Percentiles rank a stretch among this genome's conserved stretches.
These are phyloP conservation scores for Pammene fasciana DNA, from an alignment of 2,888 invertebrate genomes.

Conservation along the genomic window DNA sequence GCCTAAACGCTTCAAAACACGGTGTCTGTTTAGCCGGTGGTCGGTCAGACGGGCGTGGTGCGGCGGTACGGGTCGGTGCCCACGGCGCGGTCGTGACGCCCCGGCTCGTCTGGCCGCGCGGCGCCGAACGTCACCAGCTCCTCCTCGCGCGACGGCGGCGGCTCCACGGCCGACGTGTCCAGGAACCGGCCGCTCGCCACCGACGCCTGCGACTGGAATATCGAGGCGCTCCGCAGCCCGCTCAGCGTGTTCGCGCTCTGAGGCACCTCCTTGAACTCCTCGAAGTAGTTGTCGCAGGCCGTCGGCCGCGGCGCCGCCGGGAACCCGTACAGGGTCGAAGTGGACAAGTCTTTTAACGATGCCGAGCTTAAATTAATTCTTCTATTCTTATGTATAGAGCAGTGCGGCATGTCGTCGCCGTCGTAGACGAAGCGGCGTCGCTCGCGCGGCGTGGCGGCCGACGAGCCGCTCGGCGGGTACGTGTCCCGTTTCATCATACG, in stretches of 20 bases:
- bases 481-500: slow-evolving; percentile 79
- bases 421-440: slow-evolving; percentile 86
- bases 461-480: slow-evolving; percentile 72
- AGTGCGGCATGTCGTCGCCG: slow-evolving; percentile 82
- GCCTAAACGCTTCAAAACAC: no score
- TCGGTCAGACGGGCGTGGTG: slow-evolving; percentile 83
- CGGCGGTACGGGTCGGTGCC: slow-evolving; percentile 82
- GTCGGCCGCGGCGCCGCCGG: slow-evolving; percentile 86
- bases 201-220: slow-evolving; percentile 81
- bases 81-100: slow-evolving; percentile 81
- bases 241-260: slow-evolving; percentile 80
- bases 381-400: slow-evolving; percentile 83
- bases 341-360: slow-evolving; percentile 83
- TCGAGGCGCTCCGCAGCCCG: slow-evolving; percentile 76
- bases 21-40: no score
- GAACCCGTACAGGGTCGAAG: slow-evolving; percentile 85
- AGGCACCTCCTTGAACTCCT: slow-evolving; percentile 80
- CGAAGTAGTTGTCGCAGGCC: slow-evolving; percentile 84
- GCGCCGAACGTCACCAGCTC: slow-evolving; percentile 89
- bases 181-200: slow-evolving; percentile 88
- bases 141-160: slow-evolving; percentile 85
- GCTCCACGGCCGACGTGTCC: slow-evolving; percentile 86
- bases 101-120: slow-evolving; percentile 78
- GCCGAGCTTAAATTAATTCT: slow-evolving; percentile 81
- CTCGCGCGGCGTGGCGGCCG: slow-evolving; percentile 77